phyloP scores from a whole-genome alignment of 2,113 vertebrate species.

The Heliornis fulica region DNA sequence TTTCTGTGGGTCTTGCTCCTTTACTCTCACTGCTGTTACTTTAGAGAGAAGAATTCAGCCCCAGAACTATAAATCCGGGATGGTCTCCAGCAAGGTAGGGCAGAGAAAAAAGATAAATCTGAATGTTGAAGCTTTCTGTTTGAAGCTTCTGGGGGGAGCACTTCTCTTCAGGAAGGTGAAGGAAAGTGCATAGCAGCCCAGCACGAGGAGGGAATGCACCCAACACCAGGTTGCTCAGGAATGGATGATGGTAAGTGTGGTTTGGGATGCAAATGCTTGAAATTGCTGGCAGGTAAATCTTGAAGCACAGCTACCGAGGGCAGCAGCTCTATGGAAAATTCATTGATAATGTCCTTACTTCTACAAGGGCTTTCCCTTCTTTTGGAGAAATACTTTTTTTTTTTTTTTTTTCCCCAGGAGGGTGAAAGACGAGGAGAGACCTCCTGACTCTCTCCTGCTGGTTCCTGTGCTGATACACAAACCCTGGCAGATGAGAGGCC shows the following conservation, averaged over 20 bases:
- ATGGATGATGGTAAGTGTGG: background rate
- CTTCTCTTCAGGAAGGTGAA: background rate
- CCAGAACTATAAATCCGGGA: background rate
- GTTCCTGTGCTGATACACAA: constrained; percentile 8
- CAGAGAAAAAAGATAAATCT: background rate
- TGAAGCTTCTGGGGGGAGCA: background rate
- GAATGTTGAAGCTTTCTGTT: background rate
- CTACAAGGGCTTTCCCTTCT: background rate
- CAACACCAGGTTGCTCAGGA: background rate
- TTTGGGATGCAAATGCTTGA: background rate
- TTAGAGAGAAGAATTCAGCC: background rate
- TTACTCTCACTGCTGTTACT: background rate
- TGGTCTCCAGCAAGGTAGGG: background rate
- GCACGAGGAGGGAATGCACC: background rate
- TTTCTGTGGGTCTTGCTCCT: background rate
- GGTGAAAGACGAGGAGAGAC: constrained; percentile 5
- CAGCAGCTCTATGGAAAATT: background rate
- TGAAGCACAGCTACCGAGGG: background rate
- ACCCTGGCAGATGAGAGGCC: constrained; percentile 61
- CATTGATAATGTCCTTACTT: background rate
- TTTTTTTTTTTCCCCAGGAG: background rate
- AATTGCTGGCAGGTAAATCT: background rate
- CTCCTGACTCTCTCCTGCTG: constrained; percentile 30
- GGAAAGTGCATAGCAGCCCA: background rate
- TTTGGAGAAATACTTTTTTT: background rate